Percentiles rank a stretch among this genome's conserved stretches.
Conservation (phyloP, 1,140 invertebrate species). For the Ostrea denselamellosa region DNA sequence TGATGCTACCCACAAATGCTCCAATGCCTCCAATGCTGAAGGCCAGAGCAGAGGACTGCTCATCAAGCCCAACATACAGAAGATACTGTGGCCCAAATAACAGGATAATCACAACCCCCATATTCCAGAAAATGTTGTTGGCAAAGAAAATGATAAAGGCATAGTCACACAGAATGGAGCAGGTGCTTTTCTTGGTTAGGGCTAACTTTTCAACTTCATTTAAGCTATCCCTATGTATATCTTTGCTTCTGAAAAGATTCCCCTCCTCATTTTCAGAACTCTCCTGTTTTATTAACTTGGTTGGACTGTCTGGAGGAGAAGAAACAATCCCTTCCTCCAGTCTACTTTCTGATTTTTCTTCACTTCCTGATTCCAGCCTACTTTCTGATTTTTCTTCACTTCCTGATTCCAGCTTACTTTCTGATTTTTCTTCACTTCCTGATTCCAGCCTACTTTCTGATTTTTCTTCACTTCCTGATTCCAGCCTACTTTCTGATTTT, state of each 20-base stretch:
- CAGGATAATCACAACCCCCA: slow-evolving; percentile 62
- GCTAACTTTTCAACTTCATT: slow-evolving; percentile 43
- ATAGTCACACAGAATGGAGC: slow-evolving; percentile 62
- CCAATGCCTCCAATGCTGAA: slow-evolving; percentile 65
- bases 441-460: neutral
- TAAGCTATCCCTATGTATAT: slow-evolving; percentile 14
- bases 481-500: neutral
- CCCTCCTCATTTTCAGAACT: neutral
- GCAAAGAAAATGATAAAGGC: slow-evolving; percentile 71
- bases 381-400: neutral
- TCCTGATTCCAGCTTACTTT: neutral
- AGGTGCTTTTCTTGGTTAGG: slow-evolving; percentile 44
- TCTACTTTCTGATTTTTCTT: neutral
- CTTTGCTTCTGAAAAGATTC: neutral
- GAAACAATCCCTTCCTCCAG: neutral
- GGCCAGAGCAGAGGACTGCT: slow-evolving; percentile 60
- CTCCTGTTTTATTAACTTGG: neutral
- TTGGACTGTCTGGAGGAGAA: neutral
- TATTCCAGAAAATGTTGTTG: slow-evolving; percentile 74
- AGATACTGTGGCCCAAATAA: slow-evolving; percentile 67
- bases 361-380: neutral
- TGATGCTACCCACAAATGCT: slow-evolving; percentile 63
- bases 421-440: neutral
- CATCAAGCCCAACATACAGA: slow-evolving; percentile 53
- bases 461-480: neutral